Conservation (phyloP, 1,140 invertebrate species). For the Microplitis mediator region DNA sequence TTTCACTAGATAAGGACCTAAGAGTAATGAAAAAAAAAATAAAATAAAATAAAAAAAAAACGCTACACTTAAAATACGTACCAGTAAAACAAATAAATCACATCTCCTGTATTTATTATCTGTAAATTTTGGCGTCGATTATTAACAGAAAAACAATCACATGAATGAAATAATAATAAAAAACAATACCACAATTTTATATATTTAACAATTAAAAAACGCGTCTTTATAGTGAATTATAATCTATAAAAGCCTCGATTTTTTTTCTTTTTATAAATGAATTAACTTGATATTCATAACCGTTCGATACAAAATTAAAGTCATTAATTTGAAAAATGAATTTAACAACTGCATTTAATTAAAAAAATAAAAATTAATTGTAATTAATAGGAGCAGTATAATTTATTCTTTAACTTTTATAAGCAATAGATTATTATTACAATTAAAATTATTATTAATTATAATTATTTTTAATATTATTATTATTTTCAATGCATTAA, state of each 20-base stretch:
- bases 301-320: not conserved
- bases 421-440: not conserved
- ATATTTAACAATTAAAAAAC: conserved; percentile 5
- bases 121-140: conserved; percentile 50
- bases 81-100: conserved; percentile 47
- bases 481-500: conserved; percentile 14
- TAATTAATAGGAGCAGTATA: conserved; percentile 27
- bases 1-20: conserved; percentile 53
- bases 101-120: conserved; percentile 55
- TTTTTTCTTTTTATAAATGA: not conserved
- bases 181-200: conserved; percentile 21
- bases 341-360: conserved; percentile 28
- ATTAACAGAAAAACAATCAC: conserved; percentile 26
- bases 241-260: not conserved
- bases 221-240: not conserved
- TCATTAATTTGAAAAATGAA: conserved; percentile 14
- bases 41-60: conserved; percentile 23
- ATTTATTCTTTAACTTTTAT: conserved; percentile 27
- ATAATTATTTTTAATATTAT: no score
- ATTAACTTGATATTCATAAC: not conserved
- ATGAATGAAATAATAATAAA: conserved; percentile 14
- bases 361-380: not conserved
- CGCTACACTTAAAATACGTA: conserved; percentile 50
- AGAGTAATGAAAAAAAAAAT: conserved; percentile 29
- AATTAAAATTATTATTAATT: no score